These are phyloP conservation scores for Julus scandinavius DNA, from an alignment of 2,888 invertebrate species.

Conservation along the genomic window DNA sequence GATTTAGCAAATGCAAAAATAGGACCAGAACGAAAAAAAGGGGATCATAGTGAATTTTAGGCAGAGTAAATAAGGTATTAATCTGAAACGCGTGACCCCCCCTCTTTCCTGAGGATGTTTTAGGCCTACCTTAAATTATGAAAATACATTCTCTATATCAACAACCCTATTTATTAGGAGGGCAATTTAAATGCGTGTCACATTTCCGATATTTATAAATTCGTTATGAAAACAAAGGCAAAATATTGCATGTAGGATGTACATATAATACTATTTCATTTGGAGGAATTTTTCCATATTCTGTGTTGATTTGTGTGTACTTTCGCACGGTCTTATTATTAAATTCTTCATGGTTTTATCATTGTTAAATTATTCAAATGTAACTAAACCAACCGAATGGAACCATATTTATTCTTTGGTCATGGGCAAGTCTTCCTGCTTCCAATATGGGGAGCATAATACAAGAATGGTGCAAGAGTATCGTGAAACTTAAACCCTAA, in stretches of 20 bases:
- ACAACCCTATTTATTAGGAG: background rate
- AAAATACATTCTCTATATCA: background rate
- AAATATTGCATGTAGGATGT: background rate
- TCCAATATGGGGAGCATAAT: no score
- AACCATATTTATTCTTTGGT: no score
- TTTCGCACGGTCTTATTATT: background rate
- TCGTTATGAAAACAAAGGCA: background rate
- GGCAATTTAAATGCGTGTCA: background rate
- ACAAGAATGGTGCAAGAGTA: no score
- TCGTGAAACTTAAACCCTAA: no score
- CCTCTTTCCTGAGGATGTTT: background rate
- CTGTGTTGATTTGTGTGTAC: background rate
- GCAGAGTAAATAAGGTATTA: constrained; percentile 21
- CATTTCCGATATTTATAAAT: constrained; percentile 5
- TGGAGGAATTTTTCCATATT: background rate
- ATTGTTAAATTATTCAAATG: background rate
- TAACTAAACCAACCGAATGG: no score
- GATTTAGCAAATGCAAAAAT: background rate
- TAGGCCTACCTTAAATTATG: background rate
- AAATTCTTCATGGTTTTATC: background rate
- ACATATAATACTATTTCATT: background rate
- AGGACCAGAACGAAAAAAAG: background rate
- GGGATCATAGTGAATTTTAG: background rate
- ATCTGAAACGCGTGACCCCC: constrained; percentile 7
- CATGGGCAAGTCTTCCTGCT: no score